Evolutionary conservation across 1,140 invertebrate genomes (phyloP).

Genomic region (Mycetomoellerius zeteki): DNA sequence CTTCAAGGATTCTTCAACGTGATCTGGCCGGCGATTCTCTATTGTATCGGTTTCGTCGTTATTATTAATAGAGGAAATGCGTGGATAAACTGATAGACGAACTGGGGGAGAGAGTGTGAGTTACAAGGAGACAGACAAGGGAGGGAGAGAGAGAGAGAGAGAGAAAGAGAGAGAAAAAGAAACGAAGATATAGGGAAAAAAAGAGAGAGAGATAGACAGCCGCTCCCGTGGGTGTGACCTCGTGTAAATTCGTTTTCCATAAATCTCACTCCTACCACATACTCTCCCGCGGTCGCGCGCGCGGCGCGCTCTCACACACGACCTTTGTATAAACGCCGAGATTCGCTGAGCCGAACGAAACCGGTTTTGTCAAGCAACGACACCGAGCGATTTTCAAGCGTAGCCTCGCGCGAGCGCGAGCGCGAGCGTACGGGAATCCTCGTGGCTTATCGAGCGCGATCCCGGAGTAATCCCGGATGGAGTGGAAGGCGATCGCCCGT

Average conservation of each 20-base stretch:
- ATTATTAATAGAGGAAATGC: constrained; percentile 52
- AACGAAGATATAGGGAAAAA: constrained; percentile 46
- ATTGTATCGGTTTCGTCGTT: constrained; percentile 4
- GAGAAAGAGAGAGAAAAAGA: constrained; percentile 21
- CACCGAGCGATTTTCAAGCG: constrained; percentile 77
- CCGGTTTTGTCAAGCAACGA: constrained; percentile 80
- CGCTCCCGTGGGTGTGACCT: constrained; percentile 79
- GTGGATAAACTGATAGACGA: constrained; percentile 25
- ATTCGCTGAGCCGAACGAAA: constrained; percentile 82
- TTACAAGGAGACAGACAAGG: constrained; percentile 62
- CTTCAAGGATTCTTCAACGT: constrained; percentile 2
- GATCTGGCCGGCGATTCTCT: neutral
- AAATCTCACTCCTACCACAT: constrained; percentile 80
- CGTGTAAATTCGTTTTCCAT: constrained; percentile 82
- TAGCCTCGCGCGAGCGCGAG: constrained; percentile 63
- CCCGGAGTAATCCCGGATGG: constrained; percentile 26
- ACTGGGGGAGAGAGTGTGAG: constrained; percentile 5
- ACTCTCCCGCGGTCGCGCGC: constrained; percentile 55
- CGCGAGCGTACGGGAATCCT: constrained; percentile 49
- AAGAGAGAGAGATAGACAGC: constrained; percentile 68
- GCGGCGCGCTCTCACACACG: constrained; percentile 71
- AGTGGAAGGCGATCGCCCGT: neutral
- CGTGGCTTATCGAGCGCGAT: constrained; percentile 64
- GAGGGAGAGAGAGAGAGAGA: constrained; percentile 33
- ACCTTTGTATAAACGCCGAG: constrained; percentile 78